Percentiles rank a stretch among this genome's conserved stretches.
phyloP scores from a whole-genome alignment of 2,797 vertebrate species.

The Lepilemur ruficaudatus region DNA sequence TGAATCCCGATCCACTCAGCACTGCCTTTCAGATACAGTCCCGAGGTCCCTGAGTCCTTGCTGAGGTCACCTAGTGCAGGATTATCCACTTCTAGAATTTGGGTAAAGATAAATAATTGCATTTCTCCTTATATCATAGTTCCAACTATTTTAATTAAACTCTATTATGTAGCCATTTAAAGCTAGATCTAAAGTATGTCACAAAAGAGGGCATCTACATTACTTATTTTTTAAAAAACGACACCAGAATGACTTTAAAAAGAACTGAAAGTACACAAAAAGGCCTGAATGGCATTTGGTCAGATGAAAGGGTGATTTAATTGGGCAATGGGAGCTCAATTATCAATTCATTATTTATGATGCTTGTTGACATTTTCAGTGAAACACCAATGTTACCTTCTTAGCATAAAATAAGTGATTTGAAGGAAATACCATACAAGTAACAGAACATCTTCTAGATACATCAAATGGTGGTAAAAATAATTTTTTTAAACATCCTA shows the following conservation, averaged over 20 bases:
- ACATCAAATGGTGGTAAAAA: neutral
- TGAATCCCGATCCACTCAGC: neutral
- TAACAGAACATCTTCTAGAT: neutral
- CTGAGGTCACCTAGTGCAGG: neutral
- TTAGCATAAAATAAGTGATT: conserved; percentile 21
- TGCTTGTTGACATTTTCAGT: neutral
- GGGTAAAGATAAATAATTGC: neutral
- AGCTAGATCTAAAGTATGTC: neutral
- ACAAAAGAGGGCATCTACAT: neutral
- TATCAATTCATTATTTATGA: conserved; percentile 64
- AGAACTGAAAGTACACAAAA: conserved; percentile 54
- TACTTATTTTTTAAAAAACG: neutral
- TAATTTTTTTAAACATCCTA: neutral
- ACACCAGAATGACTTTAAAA: conserved; percentile 27
- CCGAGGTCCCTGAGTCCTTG: neutral
- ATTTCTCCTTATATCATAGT: neutral
- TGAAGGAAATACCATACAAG: neutral
- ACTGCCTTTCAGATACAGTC: neutral
- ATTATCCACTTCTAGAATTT: neutral
- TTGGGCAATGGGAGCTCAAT: conserved; percentile 35
- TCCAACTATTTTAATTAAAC: neutral
- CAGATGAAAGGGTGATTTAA: conserved; percentile 53
- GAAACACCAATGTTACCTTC: neutral
- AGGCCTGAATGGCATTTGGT: conserved; percentile 25
- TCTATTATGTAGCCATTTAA: neutral